Conservation (phyloP, 2,888 invertebrate species). For the Allolobophora icterica region DNA sequence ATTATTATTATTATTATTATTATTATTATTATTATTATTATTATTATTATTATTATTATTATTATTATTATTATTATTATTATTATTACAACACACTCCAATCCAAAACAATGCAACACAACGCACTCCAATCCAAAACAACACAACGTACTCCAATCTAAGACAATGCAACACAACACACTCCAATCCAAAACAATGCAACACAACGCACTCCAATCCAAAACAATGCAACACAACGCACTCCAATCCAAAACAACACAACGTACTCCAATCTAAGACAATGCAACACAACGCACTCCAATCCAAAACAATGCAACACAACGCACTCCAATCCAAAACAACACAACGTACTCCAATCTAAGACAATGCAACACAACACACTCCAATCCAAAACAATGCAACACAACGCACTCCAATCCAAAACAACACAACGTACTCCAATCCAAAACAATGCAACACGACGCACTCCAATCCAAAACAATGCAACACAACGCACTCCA, state of each 20-base stretch:
- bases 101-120: background rate
- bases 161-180: background rate
- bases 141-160: background rate
- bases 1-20: no score
- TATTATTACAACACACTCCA: background rate
- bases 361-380: background rate
- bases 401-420: background rate
- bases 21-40: background rate
- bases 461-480: background rate
- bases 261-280: background rate
- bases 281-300: background rate
- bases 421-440: background rate
- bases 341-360: background rate
- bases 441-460: no score
- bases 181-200: background rate
- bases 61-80: background rate
- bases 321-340: no score
- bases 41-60: background rate
- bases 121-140: no score
- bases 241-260: no score
- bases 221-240: background rate
- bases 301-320: background rate
- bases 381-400: background rate
- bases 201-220: background rate
- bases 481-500: background rate